These are phyloP conservation scores for Oscheius sp. DNA, from an alignment of 2,888 invertebrate genomes.

Conservation along the genomic window DNA sequence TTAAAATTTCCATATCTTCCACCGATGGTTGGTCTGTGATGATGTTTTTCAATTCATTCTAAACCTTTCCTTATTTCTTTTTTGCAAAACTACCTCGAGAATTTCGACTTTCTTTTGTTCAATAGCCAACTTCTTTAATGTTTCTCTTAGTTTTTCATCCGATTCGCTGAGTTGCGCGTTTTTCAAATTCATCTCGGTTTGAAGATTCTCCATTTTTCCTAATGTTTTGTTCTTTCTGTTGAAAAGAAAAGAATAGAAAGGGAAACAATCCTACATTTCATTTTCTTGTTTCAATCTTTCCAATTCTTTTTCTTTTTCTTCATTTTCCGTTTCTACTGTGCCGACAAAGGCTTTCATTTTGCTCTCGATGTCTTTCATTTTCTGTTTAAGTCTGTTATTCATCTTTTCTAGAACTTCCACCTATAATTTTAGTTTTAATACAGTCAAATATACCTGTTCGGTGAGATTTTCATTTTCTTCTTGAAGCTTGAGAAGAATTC, in stretches of 20 bases:
- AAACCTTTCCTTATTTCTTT: background rate
- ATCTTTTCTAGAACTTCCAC: slow-evolving; percentile 25
- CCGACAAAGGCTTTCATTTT: background rate
- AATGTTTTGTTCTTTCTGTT: slow-evolving; percentile 15
- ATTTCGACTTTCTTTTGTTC: slow-evolving; percentile 8
- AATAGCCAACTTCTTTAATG: background rate
- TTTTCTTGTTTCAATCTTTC: slow-evolving; percentile 10
- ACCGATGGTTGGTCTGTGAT: slow-evolving; percentile 5
- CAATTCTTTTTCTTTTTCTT: background rate
- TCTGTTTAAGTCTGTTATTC: slow-evolving; percentile 5
- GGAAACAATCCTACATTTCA: slow-evolving; percentile 1
- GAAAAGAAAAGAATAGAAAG: slow-evolving; percentile 4
- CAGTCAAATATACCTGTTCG: slow-evolving; percentile 6
- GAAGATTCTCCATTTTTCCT: background rate
- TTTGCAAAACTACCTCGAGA: background rate
- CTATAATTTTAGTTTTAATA: background rate
- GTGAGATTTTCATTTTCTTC: slow-evolving; percentile 17
- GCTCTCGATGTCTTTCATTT: slow-evolving; percentile 19
- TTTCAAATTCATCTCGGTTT: background rate
- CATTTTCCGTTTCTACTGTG: background rate
- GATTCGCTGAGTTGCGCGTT: background rate
- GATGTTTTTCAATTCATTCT: slow-evolving; percentile 6
- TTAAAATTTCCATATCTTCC: slow-evolving; percentile 7
- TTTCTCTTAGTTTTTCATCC: slow-evolving; percentile 1
- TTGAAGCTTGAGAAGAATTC: slow-evolving; percentile 8